Evolutionary conservation across 2,888 invertebrate genomes (phyloP), one percentile per base, ranked within the genome.

Genomic region (Scaeva pyrastri): DNA sequence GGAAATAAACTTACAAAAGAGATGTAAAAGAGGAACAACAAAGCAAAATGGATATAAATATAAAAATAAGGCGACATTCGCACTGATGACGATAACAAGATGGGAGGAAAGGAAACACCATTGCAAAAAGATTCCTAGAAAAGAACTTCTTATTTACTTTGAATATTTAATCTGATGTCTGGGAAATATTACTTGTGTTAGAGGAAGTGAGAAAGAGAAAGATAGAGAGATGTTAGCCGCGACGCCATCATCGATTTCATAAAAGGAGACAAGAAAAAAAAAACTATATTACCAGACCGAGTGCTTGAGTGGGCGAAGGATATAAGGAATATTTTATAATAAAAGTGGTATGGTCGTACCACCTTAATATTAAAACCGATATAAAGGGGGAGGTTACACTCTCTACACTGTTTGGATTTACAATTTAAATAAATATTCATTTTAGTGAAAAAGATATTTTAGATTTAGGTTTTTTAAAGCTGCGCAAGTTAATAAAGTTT

Each of bases 61-160:
- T 56, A 56, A 31, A 55, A 16, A 36, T 56, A 56, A 56, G 16
- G 31, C 56, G n/a, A 56, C 56, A 56, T 31, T 56, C 26, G n/a
- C n/a, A 36, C 11, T 50, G 19, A 31, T 3, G 31, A 31, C 8
- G 3, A 8, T 11, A 11, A 21, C 12, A 12, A 7, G 50, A 12
- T 26, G 14, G 55, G 3, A 26, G 26, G n/a, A 55, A 26, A 55
- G 12, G 14, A 8, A 31, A 31, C 31, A 31, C 2, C 31, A 31
- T 31, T 8, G 31, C 48, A 2, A 55, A 11, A 21, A 55, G 55
- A 55, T 21, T 26, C 55, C 21, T 26, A 26, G 23, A 26, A 14
- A 12, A 26, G n/a, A n/a, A n/a, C n/a, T n/a, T n/a, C n/a, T 23
- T 55, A 55, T 26, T 55, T n/a, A 55, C 55, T 26, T 55, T 55